Percentiles rank a stretch among this genome's conserved stretches.
Evolutionary conservation across 2,888 invertebrate genomes (phyloP).

Genomic region (Melinopterus prodromus): DNA sequence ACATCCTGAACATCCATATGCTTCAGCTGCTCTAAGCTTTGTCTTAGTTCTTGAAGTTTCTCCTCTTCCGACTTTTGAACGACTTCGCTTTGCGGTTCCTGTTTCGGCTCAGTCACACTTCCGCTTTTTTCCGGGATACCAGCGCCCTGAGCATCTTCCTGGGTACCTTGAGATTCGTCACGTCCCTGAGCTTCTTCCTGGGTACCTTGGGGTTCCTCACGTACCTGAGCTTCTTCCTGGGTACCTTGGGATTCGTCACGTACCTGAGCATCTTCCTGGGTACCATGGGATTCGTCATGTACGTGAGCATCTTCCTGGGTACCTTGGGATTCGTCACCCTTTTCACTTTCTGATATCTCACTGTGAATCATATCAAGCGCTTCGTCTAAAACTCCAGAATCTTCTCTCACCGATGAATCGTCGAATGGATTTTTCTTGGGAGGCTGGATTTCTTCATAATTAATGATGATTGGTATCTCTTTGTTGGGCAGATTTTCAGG

Average conservation of each 20-base stretch:
- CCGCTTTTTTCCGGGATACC: too few relatives aligned
- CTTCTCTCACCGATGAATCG: neutral
- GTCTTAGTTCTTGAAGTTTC: neutral
- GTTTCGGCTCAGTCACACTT: neutral
- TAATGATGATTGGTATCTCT: neutral
- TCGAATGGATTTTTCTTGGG: neutral
- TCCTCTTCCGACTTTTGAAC: neutral
- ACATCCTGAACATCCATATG: neutral
- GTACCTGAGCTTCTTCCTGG: neutral
- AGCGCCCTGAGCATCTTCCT: too few relatives aligned
- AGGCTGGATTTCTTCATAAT: neutral
- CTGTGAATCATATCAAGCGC: neutral
- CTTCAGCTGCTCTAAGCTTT: neutral
- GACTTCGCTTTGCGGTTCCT: neutral
- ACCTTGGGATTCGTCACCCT: neutral
- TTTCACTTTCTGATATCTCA: neutral
- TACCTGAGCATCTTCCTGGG: neutral
- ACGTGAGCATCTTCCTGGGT: too few relatives aligned
- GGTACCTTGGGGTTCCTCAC: neutral
- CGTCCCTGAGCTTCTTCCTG: neutral
- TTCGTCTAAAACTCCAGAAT: neutral
- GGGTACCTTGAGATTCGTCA: neutral
- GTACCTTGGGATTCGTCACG: neutral
- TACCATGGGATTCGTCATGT: too few relatives aligned
- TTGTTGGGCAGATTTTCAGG: conserved; percentile 26